Conservation (phyloP, 2,888 invertebrate genomes). For the Cephus runcator region DNA sequence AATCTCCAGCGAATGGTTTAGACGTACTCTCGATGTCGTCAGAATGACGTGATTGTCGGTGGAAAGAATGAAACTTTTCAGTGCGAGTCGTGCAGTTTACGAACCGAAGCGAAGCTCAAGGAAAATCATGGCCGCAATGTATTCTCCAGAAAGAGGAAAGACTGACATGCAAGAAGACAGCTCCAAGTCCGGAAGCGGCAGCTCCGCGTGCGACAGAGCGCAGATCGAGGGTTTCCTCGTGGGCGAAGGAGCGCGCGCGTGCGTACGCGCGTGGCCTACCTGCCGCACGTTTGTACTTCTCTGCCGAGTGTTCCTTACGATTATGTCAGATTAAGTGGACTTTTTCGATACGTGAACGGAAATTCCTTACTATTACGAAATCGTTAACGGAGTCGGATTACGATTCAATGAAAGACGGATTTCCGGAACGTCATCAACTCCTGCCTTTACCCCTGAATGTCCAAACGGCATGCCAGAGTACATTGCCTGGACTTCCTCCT, state of each 20-base stretch:
- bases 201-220: slow-evolving; percentile 13
- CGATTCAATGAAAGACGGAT: background rate
- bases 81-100: too few relatives aligned
- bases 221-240: slow-evolving; percentile 7
- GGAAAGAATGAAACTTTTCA: background rate
- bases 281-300: slow-evolving; percentile 11
- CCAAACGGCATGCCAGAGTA: background rate
- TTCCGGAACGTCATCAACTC: background rate
- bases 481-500: too few relatives aligned
- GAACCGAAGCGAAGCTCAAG: background rate
- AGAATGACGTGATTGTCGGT: background rate
- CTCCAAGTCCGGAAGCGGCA: slow-evolving; percentile 16
- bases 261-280: slow-evolving; percentile 9
- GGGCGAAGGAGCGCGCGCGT: background rate
- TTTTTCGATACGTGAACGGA: background rate
- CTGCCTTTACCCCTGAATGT: background rate
- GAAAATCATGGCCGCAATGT: slow-evolving; percentile 27
- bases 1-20: background rate
- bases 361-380: background rate
- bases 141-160: slow-evolving; percentile 23
- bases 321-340: slow-evolving; percentile 4
- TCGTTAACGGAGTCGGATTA: background rate
- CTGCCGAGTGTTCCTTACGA: slow-evolving; percentile 20
- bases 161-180: slow-evolving; percentile 14
- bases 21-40: background rate